These are phyloP conservation scores for Atractosteus spatula DNA, from an alignment of 2,113 vertebrate species.

Conservation along the genomic window DNA sequence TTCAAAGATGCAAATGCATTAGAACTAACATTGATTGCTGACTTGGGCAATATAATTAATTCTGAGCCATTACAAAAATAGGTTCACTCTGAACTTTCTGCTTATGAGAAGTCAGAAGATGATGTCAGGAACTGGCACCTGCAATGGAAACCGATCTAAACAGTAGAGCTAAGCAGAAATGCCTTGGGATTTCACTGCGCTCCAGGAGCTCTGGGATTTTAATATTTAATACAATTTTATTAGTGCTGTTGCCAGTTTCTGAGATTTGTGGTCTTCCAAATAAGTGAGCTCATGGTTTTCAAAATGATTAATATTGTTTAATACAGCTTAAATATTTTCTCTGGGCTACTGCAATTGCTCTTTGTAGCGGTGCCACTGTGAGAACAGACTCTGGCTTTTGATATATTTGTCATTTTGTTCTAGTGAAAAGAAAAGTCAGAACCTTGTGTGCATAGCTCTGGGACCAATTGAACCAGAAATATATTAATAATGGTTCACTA, in stretches of 20 bases:
- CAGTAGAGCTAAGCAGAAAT: slow-evolving; percentile 17
- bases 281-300: slow-evolving; percentile 27
- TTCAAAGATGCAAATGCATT: too few species aligned
- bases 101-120: too few species aligned
- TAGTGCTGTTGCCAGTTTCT: slow-evolving; percentile 40
- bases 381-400: slow-evolving; percentile 29
- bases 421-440: slow-evolving; percentile 18
- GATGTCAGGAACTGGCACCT: too few species aligned
- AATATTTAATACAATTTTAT: slow-evolving; percentile 45
- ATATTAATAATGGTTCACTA: too few species aligned
- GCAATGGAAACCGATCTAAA: too few species aligned
- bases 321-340: slow-evolving; percentile 2
- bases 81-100: too few species aligned
- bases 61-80: too few species aligned
- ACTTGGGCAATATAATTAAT: too few species aligned
- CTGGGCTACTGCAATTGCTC: slow-evolving; percentile 31
- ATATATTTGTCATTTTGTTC: slow-evolving; percentile 37
- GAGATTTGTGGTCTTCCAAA: slow-evolving; percentile 25
- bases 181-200: slow-evolving; percentile 27
- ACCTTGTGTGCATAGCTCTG: not conserved
- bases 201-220: slow-evolving; percentile 30
- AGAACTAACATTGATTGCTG: too few species aligned
- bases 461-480: too few species aligned
- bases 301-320: slow-evolving; percentile 37
- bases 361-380: not conserved